Evolutionary conservation across 2,888 invertebrate genomes (phyloP), one percentile per base, ranked within the genome.

Genomic region (Cheilosia impressa): DNA sequence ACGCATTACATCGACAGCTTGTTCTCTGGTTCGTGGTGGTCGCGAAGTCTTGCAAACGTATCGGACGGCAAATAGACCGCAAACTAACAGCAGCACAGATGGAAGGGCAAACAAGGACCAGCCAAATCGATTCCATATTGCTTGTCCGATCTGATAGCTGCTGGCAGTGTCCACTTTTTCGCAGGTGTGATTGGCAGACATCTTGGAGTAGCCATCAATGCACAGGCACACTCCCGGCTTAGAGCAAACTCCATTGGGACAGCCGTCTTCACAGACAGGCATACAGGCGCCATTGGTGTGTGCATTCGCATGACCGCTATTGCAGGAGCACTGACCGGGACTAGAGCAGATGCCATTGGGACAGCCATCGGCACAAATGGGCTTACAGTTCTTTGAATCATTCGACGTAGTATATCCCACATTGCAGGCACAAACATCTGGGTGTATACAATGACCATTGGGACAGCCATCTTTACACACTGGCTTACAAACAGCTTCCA

Each of bases 291-390:
- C 43, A 17, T 9, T n/a, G 10, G 24, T 4, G 7, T 13, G 13
- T 38, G 27, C 19, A 41, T 58, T 58, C 22, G 17, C n/a, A 6
- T 78, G 88, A 1, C 90, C 91, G 19, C 68, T 50, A 9, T 85
- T 63, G 78, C 94, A 94, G n/a, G 90, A 88, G 72, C 93, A 93
- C 9, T 89, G 88, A 19, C 91, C 89, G 3, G 92, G 91, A 1
- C 88, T 89, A 9, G 89, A 84, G 85, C 93, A 93, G n/a, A 17
- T 31, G 1, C 88, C 87, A 81, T 88, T 87, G 0, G 60, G 41
- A 55, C 88, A 88, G 2, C 45, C 57, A 17, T 43, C 15, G n/a
- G 79, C 57, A 31, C 87, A 87, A 13, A 81, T 38, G 0, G 87
- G 84, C 10, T 34, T 19, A 19, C 57, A 55, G 1, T 17, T 34